Conservation (phyloP, 2,113 vertebrate species). For the Cervus canadensis region DNA sequence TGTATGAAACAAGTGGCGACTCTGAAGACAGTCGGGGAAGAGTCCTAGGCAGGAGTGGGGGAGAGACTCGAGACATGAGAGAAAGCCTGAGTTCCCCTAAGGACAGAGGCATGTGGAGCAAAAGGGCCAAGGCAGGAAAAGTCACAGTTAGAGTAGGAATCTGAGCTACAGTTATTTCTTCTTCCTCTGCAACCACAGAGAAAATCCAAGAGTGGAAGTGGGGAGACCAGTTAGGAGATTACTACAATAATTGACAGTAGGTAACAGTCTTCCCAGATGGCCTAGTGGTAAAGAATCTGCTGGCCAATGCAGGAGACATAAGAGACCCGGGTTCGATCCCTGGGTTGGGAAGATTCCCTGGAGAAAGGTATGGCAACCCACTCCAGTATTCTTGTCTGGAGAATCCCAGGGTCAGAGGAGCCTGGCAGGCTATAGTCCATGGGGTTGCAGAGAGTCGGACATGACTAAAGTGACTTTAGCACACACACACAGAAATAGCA, state of each 20-base stretch:
- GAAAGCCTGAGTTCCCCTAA: not conserved
- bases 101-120: not conserved
- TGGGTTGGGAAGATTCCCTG: not conserved
- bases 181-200: not conserved
- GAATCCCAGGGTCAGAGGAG: not conserved
- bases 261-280: not conserved
- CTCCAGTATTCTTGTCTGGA: not conserved
- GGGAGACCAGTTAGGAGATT: not conserved
- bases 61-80: not conserved
- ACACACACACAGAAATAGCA: not conserved
- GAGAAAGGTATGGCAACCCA: not conserved
- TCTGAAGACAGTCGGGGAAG: not conserved
- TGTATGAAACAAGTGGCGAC: not conserved
- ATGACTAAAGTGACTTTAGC: not conserved
- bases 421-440: not conserved
- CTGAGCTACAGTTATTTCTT: not conserved
- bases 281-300: not conserved
- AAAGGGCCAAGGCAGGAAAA: not conserved
- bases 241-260: not conserved
- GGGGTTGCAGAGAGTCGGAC: not conserved
- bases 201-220: not conserved
- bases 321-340: fast-evolving
- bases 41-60: not conserved
- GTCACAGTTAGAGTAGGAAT: not conserved
- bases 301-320: not conserved